Conservation (phyloP, 1,140 invertebrate genomes). For the Drosophila saltans region DNA sequence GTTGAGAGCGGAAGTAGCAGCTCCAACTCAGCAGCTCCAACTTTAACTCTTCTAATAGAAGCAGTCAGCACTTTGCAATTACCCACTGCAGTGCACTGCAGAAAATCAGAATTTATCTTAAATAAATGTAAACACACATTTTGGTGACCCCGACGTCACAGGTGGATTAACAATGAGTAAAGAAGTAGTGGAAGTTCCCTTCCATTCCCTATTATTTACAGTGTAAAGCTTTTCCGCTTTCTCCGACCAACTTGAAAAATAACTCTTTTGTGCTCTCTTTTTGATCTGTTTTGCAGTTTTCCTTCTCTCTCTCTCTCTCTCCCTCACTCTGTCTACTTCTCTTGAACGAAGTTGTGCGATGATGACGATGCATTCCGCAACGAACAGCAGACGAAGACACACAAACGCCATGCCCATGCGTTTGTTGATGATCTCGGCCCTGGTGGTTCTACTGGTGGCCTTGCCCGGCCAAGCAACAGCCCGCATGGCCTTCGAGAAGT, state of each 20-base stretch:
- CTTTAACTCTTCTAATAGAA: conserved; percentile 7
- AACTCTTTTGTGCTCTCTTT: background rate
- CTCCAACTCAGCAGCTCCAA: conserved; percentile 18
- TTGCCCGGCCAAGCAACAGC: conserved; percentile 79
- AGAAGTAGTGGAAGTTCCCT: too few relatives aligned
- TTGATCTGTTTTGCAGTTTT: background rate
- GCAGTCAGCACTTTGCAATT: conserved; percentile 42
- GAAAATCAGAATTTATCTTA: background rate
- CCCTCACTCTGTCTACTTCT: conserved; percentile 1
- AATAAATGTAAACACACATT: conserved; percentile 2
- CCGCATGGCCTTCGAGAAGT: conserved; percentile 95
- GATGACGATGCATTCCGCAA: conserved; percentile 42
- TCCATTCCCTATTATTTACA: background rate
- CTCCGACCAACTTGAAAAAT: background rate
- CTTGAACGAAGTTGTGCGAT: conserved; percentile 23
- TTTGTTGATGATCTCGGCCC: conserved; percentile 28
- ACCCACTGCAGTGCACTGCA: conserved; percentile 25
- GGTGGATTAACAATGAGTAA: background rate
- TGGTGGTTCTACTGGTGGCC: conserved; percentile 46
- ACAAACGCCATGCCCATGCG: conserved; percentile 23
- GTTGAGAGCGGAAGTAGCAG: conserved; percentile 55
- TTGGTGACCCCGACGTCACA: conserved; percentile 2
- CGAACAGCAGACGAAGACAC: conserved; percentile 37
- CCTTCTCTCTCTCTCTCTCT: background rate
- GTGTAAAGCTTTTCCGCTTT: background rate